These are phyloP conservation scores for Raja brachyura DNA, from an alignment of 2,113 vertebrate species.

Conservation along the genomic window DNA sequence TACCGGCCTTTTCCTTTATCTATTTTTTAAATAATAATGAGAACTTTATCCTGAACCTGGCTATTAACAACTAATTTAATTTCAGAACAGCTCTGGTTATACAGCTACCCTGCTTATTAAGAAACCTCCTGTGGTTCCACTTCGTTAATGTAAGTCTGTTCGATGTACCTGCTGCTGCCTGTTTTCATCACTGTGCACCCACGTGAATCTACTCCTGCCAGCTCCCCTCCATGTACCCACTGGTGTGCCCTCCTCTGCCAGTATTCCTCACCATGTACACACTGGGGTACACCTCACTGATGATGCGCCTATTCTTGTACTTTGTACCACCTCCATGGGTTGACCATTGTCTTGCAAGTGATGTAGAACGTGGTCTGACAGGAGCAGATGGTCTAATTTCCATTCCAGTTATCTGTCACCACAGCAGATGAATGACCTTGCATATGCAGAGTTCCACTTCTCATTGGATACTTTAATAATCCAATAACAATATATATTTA, in stretches of 20 bases:
- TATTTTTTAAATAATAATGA: not conserved
- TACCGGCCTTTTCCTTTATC: not conserved
- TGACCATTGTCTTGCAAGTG: not conserved
- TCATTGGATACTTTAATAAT: no score
- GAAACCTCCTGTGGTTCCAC: not conserved
- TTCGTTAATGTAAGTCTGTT: not conserved
- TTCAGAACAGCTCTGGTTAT: not conserved
- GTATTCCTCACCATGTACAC: not conserved
- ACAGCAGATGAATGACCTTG: no score
- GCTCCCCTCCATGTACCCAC: no score
- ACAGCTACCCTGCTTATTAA: not conserved
- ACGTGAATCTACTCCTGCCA: not conserved
- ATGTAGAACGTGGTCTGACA: not conserved
- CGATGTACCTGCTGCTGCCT: not conserved
- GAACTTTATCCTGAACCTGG: not conserved
- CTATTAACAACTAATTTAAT: not conserved
- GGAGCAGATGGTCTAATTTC: not conserved
- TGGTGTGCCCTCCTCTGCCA: not conserved
- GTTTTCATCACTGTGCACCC: no score
- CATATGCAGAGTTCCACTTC: no score
- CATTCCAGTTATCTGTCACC: no score
- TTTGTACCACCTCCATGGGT: not conserved
- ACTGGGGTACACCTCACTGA: no score
- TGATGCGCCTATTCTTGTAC: no score
- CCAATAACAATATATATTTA: not conserved